A percentile compares a stretch with the other conserved stretches of the same genome.
These are phyloP conservation scores for Apistogramma diplotaenia DNA, from an alignment of 2,113 vertebrate genomes.

Conservation along the genomic window DNA sequence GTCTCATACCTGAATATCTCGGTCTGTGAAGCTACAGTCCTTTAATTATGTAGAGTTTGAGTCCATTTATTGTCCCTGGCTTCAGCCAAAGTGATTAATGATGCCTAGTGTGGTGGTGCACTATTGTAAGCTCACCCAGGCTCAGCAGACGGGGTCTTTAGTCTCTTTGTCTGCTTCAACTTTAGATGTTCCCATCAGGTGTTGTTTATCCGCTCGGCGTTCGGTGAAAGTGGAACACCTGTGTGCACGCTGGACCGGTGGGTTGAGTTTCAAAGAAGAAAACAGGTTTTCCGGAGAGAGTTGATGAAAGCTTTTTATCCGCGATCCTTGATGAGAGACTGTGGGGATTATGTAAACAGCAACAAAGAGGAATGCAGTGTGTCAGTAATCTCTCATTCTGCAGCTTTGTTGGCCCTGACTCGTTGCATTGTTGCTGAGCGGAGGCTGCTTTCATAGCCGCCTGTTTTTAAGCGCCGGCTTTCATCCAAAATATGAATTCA, in stretches of 20 bases:
- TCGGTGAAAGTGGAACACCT: conserved; percentile 58
- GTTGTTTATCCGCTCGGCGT: background rate
- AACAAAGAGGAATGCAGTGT: conserved; percentile 53
- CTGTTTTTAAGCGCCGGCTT: background rate
- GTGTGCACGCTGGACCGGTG: conserved; percentile 23
- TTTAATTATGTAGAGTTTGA: conserved; percentile 11
- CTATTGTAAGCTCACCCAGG: background rate
- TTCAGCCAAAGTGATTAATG: conserved; percentile 45
- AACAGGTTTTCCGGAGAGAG: conserved; percentile 27
- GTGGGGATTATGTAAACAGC: conserved; percentile 62
- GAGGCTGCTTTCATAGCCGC: conserved; percentile 11
- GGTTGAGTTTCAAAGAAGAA: conserved; percentile 48
- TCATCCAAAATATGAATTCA: background rate
- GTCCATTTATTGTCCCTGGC: conserved; percentile 47
- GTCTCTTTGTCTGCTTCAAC: background rate
- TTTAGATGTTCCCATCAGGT: conserved; percentile 16
- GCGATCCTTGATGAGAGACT: conserved; percentile 44
- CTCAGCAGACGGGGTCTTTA: background rate
- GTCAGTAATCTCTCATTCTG: conserved; percentile 51
- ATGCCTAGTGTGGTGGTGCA: conserved; percentile 7
- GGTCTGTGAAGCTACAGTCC: background rate
- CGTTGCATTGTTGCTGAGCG: conserved; percentile 36
- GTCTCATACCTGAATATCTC: conserved; percentile 13
- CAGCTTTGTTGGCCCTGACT: conserved; percentile 38
- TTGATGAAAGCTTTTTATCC: conserved; percentile 60